Conservation (phyloP, 2,797 vertebrate species). For the Platalea minor region DNA sequence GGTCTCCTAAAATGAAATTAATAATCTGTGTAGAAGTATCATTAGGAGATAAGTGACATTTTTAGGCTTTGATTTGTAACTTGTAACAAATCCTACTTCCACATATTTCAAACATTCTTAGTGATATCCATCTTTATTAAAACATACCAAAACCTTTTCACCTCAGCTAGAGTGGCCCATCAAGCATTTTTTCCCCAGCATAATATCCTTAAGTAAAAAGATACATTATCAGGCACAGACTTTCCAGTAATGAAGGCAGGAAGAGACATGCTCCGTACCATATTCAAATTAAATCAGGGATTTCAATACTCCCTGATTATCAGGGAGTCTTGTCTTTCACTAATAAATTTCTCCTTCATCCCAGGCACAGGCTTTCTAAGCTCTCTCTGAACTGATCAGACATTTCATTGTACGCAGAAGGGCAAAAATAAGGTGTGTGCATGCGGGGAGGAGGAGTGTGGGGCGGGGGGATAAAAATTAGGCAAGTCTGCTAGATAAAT, state of each 20-base stretch:
- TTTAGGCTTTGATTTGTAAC: conserved; percentile 82
- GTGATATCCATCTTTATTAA: conserved; percentile 80
- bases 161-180: conserved; percentile 67
- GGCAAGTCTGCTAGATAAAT: conserved; percentile 21
- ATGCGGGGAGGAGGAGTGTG: background rate
- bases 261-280: conserved; percentile 66
- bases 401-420: conserved; percentile 56
- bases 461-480: background rate
- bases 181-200: conserved; percentile 66
- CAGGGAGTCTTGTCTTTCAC: conserved; percentile 76
- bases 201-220: conserved; percentile 72
- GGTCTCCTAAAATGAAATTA: conserved; percentile 84
- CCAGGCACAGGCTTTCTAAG: conserved; percentile 49
- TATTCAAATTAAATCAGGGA: conserved; percentile 81
- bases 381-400: conserved; percentile 55
- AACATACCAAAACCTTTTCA: conserved; percentile 75
- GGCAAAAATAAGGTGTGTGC: conserved; percentile 3
- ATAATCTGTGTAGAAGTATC: conserved; percentile 85
- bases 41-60: conserved; percentile 83
- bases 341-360: conserved; percentile 77
- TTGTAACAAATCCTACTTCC: conserved; percentile 78
- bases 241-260: conserved; percentile 73
- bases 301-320: conserved; percentile 79
- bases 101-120: conserved; percentile 76
- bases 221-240: conserved; percentile 68